Evolutionary conservation across 2,888 invertebrate species (phyloP), one percentile per base, ranked within the genome.

Genomic region (Dione juno): DNA sequence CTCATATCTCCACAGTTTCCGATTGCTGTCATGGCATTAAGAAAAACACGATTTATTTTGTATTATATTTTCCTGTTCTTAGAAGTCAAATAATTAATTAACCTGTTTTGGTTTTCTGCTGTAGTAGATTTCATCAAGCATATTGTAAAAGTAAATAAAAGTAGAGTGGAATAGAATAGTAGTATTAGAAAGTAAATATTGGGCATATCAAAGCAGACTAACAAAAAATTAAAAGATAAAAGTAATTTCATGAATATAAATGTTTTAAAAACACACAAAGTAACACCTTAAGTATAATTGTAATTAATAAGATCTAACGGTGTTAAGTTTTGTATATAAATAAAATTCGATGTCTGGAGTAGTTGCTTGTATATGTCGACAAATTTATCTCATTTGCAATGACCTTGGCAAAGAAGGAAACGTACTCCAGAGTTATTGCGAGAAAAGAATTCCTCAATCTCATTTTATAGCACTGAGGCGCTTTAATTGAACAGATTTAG

Each of bases 391-490:
- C 13, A 28, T 50, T 35, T 35, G 16, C 16, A 35, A 21, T 13
- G 35, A 45, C 45, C 19, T 63, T 35, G 16, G 19, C 9, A 43
- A 28, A 43, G 28, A 45, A 43, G 14, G 45, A 45, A 63, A 45
- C 35, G 28, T 28, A 45, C 9, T 48, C 28, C 16, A 40, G 40
- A 48, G 10, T 48, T 35, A 63, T 63, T 45, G 45, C 28, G 45
- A 28, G 43, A 63, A 10, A 63, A 63, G 61, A 45, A 63, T 50
- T 64, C 19, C 64, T 37, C 37, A 64, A 50, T 64, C 64, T 35
- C 64, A 61, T 50, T 64, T 64, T 50, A 64, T 64, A 6, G n/a
- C 48, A 14, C 50, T 37, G 37, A 63, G 48, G 16, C 64, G 48
- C 35, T 48, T 50, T 64, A 64, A 64, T 64, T 50, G 48, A 37